Evolutionary conservation across 2,888 invertebrate species (phyloP).

Genomic region (Morpho achilles): DNA sequence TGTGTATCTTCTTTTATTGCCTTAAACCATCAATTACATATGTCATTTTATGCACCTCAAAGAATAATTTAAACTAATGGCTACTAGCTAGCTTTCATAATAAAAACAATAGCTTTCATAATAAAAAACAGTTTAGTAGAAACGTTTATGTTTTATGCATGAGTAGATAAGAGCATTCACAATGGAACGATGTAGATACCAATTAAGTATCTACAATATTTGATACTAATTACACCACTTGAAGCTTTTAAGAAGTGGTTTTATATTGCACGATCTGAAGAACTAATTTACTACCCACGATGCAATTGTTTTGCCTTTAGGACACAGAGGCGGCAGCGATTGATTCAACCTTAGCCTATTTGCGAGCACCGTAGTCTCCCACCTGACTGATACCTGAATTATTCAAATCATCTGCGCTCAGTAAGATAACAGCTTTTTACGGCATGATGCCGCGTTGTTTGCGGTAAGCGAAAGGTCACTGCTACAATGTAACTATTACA

Average conservation of each 20-base stretch:
- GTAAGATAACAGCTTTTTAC: conserved; percentile 18
- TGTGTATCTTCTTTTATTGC: no score
- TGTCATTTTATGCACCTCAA: no score
- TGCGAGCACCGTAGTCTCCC: conserved; percentile 30
- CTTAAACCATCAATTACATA: no score
- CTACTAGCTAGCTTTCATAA: no score
- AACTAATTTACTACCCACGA: conserved; percentile 61
- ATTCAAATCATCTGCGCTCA: conserved; percentile 20
- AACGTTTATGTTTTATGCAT: background rate
- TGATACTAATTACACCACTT: conserved; percentile 13
- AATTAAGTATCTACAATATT: conserved; percentile 5
- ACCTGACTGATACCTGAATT: conserved; percentile 23
- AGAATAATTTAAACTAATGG: no score
- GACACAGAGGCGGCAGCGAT: conserved; percentile 51
- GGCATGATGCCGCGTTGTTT: conserved; percentile 18
- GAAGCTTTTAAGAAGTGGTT: conserved; percentile 16
- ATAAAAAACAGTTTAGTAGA: no score
- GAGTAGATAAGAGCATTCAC: background rate
- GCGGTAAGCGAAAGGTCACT: conserved; percentile 23
- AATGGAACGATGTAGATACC: background rate
- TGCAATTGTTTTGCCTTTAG: conserved; percentile 51
- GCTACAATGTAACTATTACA: conserved; percentile 13
- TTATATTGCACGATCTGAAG: conserved; percentile 21
- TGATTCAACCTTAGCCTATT: conserved; percentile 56
- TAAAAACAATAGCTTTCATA: no score